phyloP scores from a whole-genome alignment of 2,888 invertebrate species.

The Brassicogethes aeneus region DNA sequence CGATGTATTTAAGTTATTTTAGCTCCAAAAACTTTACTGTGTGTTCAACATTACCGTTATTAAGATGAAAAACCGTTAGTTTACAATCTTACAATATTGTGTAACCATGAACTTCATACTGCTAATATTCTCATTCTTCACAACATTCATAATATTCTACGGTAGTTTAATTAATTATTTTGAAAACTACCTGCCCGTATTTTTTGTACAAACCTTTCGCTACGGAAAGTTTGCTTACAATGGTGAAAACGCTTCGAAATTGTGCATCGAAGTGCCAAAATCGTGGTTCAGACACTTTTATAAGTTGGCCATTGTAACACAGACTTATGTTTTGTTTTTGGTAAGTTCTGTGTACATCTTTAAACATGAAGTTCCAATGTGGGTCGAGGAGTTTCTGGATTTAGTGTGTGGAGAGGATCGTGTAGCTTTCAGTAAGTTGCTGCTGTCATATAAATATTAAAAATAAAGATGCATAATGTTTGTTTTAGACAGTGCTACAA shows the following conservation, averaged over 20 bases:
- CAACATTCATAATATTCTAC: constrained; percentile 40
- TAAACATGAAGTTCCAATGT: constrained; percentile 42
- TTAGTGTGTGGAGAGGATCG: constrained; percentile 38
- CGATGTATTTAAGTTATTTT: too few relatives aligned
- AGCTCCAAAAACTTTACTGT: too few relatives aligned
- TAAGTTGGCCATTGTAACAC: constrained; percentile 54
- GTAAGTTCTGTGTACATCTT: constrained; percentile 44
- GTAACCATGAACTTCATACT: constrained; percentile 26
- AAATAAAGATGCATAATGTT: constrained; percentile 4
- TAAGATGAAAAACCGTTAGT: too few relatives aligned
- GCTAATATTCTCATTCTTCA: constrained; percentile 27
- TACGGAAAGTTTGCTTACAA: constrained; percentile 66
- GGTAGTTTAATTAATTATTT: constrained; percentile 55
- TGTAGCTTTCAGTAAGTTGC: constrained; percentile 37
- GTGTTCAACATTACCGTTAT: too few relatives aligned
- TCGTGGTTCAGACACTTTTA: constrained; percentile 78
- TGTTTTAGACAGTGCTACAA: constrained; percentile 49
- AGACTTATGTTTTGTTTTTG: constrained; percentile 43
- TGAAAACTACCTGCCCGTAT: constrained; percentile 57
- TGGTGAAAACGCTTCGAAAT: constrained; percentile 32
- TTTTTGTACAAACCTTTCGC: constrained; percentile 55
- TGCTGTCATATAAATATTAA: too few relatives aligned
- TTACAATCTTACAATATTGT: too few relatives aligned
- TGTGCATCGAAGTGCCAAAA: constrained; percentile 63
- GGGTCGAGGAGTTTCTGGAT: constrained; percentile 44